Evolutionary conservation across 2,113 vertebrate genomes (phyloP), one percentile per base, ranked within the genome.

Genomic region (Indicator indicator): DNA sequence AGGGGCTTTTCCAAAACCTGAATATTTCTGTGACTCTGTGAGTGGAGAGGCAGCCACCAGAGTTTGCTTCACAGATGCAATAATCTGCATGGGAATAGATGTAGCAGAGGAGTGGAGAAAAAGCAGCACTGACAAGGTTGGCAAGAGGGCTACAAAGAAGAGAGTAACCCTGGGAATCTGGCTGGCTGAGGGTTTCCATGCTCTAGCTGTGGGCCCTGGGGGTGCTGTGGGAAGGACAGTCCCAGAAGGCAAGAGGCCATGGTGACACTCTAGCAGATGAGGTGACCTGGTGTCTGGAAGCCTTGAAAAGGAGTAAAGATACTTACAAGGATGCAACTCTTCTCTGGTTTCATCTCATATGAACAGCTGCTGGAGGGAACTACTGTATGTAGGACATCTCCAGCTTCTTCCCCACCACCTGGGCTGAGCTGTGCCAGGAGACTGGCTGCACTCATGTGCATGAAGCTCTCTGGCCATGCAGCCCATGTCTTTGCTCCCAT

Each of bases 31-130:
- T 42, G 42, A 42, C 13, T 42, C 42, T 14, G 26, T 20, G 68
- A 40, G 30, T 75, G 28, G 38, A 88, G 33, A 69, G 17, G 30
- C 64, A 80, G 32, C 32, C 48, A 18, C 0, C 0, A 18, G 46
- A 77, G 5, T 63, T 88, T 64, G 3, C 27, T 74, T 63, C 64
- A 44, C 15, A 40, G 19, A 50, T 65, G 12, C 21, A 26, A 48
- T 12, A 58, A n/a, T 15, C 6, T 46, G 17, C 4, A 3, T 42
- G 38, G 56, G 38, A 74, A 68, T 42, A 83, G 48, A 21, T 16
- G 36, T 11, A 56, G 44, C 1, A 2, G 18, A 16, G 0, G 3
- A 6, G 58, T n/a, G 17, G 16, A 52, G 26, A 30, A n/a, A 63
- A 21, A 58, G 6, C 16, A 12, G 24, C 20, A 36, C 24, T 30